These are phyloP conservation scores for Ptycholaimellus sp. DNA, from an alignment of 2,888 invertebrate genomes.

Conservation along the genomic window DNA sequence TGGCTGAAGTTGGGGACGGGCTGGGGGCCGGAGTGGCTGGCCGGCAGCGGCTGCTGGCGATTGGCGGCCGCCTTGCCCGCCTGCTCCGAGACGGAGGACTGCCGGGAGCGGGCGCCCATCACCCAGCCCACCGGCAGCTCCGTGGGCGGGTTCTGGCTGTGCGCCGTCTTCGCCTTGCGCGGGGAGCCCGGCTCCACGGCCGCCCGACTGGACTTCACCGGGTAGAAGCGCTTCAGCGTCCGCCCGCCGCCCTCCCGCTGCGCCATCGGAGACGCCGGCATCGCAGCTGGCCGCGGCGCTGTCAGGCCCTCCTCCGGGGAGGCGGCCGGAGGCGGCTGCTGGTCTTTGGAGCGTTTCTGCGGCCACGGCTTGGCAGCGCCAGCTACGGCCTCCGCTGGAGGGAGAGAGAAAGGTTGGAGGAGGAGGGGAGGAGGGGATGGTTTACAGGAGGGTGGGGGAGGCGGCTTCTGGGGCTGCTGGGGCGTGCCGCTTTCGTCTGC, in stretches of 20 bases:
- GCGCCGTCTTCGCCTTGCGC: conserved; percentile 51
- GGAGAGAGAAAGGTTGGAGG: neutral
- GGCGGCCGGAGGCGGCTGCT: no score
- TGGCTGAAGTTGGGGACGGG: conserved; percentile 33
- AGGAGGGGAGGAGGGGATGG: neutral
- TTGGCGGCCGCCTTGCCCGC: neutral
- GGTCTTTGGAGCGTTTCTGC: no score
- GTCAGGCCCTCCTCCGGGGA: no score
- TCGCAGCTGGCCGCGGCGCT: neutral
- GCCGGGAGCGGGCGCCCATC: conserved; percentile 38
- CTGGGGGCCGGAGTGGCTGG: no score
- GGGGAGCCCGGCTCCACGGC: conserved; percentile 37
- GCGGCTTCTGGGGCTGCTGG: neutral
- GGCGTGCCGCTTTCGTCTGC: conserved; percentile 1
- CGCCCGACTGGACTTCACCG: conserved; percentile 51
- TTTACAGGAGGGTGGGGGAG: neutral
- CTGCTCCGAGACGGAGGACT: conserved; percentile 11
- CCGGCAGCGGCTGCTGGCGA: conserved; percentile 7
- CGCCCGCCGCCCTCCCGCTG: conserved; percentile 18
- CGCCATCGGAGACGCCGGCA: conserved; percentile 20
- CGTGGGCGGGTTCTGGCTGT: conserved; percentile 54
- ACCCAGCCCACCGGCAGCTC: conserved; percentile 95
- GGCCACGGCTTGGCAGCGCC: no score
- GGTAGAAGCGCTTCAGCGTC: conserved; percentile 54
- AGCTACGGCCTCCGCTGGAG: neutral